Base-by-base conservation (phyloP, 2,888 invertebrate species). In the Ennomos erosarius region DNA sequence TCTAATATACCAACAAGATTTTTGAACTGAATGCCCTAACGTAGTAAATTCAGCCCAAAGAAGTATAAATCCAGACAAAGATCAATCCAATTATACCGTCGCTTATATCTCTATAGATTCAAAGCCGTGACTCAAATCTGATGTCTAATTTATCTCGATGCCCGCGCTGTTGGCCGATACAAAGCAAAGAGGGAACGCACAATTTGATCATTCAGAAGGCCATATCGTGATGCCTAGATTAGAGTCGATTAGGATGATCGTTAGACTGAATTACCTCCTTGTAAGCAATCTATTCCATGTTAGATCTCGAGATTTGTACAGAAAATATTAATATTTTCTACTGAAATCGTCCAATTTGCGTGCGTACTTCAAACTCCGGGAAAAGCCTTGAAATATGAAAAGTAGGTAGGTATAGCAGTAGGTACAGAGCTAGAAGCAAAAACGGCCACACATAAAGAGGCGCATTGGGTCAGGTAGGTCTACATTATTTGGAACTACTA, bases 151-250 rank as follows among this genome's bases (percentile, higher is more conserved):
- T 50, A 56, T 61, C 49, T 57, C 50, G 35, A 43, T 54, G 57
- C 50, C 50, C 38, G 26, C 26, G 26, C 26, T 26, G 26, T 26
- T 26, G 53, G 35, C 53, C 49, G 43, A 61, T 61, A 43, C 54
- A 57, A 52, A 59, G 54, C 54, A 57, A 50, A 56, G 54, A 51
- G 57, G 64, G 63, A 58, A 64, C 60, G 60, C 51, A 51, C 50
- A 59, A 63, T 65, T 63, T 54, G 62, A 67, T 67, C 60, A 61
- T 59, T 61, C 55, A 61, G 65, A 67, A 67, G 67, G 65, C 59
- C 65, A 62, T 53, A 48, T 65, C 67, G 67, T 67, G 65, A 65
- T 52, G 57, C 59, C 47, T 52, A 62, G 56, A 65, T 67, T 63
- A 67, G 59, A 62, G 59, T 50, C 46, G 59, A 63, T 67, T 64